Evolutionary conservation across 2,888 invertebrate genomes (phyloP).

Genomic region (Holacanthella duospinosa): DNA sequence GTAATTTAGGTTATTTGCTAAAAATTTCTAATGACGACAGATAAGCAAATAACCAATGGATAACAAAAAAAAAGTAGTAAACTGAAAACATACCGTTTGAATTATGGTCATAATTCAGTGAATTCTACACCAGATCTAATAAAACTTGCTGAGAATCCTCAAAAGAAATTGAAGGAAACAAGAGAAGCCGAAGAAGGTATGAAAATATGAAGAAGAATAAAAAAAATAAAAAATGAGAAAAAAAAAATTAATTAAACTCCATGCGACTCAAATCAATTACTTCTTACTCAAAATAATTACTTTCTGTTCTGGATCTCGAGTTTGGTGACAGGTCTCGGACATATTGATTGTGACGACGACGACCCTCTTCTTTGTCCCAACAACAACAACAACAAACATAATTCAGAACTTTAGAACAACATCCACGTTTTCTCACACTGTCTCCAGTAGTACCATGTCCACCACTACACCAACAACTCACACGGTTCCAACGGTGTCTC

Average conservation of each 20-base stretch:
- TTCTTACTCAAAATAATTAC: slow-evolving; percentile 39
- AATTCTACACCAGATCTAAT: too few relatives aligned
- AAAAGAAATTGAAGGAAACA: too few relatives aligned
- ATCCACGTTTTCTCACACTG: background rate
- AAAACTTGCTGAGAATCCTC: too few relatives aligned
- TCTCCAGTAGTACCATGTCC: background rate
- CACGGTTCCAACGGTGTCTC: slow-evolving; percentile 66
- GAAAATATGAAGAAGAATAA: too few relatives aligned
- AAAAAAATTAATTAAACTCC: background rate
- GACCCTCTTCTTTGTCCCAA: slow-evolving; percentile 8
- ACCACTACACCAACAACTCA: slow-evolving; percentile 44
- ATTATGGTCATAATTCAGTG: too few relatives aligned
- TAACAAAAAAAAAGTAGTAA: background rate
- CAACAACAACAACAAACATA: slow-evolving; percentile 7
- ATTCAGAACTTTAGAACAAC: slow-evolving; percentile 4
- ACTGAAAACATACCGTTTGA: too few relatives aligned
- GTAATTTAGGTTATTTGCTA: too few relatives aligned
- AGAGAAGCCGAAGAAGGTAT: too few relatives aligned
- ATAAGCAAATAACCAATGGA: background rate
- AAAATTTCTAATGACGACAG: background rate
- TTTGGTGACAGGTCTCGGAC: slow-evolving; percentile 50
- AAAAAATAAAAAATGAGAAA: background rate
- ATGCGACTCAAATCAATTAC: slow-evolving; percentile 3
- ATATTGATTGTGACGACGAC: slow-evolving; percentile 16
- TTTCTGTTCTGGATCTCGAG: slow-evolving; percentile 40